Base-by-base conservation (phyloP, 2,113 vertebrate genomes). In the Brevimyrus niger region DNA sequence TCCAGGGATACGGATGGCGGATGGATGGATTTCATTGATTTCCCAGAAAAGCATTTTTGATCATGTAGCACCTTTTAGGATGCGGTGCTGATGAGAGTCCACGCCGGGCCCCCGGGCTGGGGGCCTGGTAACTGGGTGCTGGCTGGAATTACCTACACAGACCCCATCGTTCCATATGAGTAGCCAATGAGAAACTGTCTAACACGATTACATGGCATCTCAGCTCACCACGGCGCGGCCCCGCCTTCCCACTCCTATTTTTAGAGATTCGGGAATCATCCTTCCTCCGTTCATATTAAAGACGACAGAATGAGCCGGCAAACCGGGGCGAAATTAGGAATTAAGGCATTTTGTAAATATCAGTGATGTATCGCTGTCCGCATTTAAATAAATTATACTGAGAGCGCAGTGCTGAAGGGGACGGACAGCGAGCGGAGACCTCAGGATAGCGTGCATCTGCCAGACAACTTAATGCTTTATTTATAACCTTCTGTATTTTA, bases 141-240 rank as follows among this genome's bases (percentile, higher is more conserved):
- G 73, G 73, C 73, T 42, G 31, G 73, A 80, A 80, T 80, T 80
- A 80, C 31, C 73, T 19, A 80, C 73, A 80, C 73, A 80, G 73
- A 80, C 73, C 73, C 31, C 73, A 38, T 80, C 73, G 73, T 80
- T 80, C 73, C 73, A 80, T 80, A 42, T 80, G 73, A 80, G 73
- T 80, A 80, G 73, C 73, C 73, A 80, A 80, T 80, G 73, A 80
- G 73, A 80, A 80, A 80, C 73, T 42, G 73, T 80, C 73, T 80
- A 80, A 80, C 35, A n/a, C 35, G 73, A 80, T 80, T 80, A 80
- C 73, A 80, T 4, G 35, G 31, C 31, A 17, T 38, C 73, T 80
- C 73, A 35, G 38, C 31, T 42, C 6, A 8, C 35, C 15, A 38
- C 4, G 4, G 27, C 0, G 73, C 0, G 17, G 13, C 73, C 35